phyloP scores from a whole-genome alignment of 1,140 invertebrate species.

The Papilio helenus region DNA sequence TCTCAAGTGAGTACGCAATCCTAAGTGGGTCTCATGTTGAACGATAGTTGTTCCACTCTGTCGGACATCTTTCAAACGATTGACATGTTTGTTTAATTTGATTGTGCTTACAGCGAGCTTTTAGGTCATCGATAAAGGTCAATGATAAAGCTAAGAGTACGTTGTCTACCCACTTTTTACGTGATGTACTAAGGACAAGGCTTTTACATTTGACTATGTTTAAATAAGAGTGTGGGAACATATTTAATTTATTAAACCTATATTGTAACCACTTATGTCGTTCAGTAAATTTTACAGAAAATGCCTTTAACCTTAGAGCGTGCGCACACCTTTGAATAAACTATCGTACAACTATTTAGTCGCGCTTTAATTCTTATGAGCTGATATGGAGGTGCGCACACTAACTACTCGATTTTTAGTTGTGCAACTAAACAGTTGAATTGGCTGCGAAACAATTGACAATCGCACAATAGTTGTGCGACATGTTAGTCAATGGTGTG shows the following conservation, averaged over 20 bases:
- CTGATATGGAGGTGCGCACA: no score
- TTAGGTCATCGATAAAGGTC: constrained; percentile 6
- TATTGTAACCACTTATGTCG: no score
- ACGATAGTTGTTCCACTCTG: constrained; percentile 6
- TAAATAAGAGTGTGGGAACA: not conserved
- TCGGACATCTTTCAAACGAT: constrained; percentile 8
- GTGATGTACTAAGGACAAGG: not conserved
- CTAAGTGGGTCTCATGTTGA: constrained; percentile 3
- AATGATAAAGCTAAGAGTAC: not conserved
- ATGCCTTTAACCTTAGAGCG: no score
- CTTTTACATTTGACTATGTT: not conserved
- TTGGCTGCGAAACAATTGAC: no score
- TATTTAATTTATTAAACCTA: not conserved
- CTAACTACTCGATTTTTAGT: no score
- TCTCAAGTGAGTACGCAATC: not conserved
- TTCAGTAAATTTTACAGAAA: not conserved
- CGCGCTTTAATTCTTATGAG: no score
- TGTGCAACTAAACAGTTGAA: no score
- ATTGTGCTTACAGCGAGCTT: not conserved
- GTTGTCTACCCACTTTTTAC: not conserved
- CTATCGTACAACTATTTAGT: no score
- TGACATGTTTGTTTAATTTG: constrained; percentile 18
- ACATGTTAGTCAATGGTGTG: no score
- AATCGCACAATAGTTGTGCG: no score
- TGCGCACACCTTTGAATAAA: no score